These are phyloP conservation scores for Sebastes oblongus DNA, from an alignment of 2,797 vertebrate genomes.

Conservation along the genomic window DNA sequence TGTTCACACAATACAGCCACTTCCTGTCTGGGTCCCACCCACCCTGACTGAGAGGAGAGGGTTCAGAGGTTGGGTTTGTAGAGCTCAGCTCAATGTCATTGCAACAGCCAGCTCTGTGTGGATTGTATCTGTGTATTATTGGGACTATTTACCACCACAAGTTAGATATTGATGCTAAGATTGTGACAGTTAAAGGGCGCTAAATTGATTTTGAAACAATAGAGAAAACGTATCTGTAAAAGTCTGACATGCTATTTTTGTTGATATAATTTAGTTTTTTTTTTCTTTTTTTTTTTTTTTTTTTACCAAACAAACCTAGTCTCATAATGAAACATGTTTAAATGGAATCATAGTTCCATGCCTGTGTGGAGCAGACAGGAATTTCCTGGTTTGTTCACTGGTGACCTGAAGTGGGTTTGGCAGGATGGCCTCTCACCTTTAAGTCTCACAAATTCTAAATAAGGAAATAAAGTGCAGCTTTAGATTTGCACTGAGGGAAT, in stretches of 20 bases:
- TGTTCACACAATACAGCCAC: slow-evolving; percentile 38
- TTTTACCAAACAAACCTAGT: not conserved
- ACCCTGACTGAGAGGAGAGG: not conserved
- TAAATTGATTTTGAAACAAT: not conserved
- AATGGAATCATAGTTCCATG: not conserved
- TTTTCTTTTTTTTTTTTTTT: not conserved
- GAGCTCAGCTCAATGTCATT: not conserved
- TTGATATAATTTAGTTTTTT: not conserved
- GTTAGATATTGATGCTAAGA: not conserved
- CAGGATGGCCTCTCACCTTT: slow-evolving; percentile 3
- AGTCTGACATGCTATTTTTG: not conserved
- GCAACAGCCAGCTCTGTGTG: not conserved
- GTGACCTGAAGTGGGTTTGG: slow-evolving; percentile 33
- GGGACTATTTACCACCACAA: not conserved
- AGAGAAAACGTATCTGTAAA: not conserved
- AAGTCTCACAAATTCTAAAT: slow-evolving; percentile 7
- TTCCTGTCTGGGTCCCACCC: slow-evolving; percentile 37
- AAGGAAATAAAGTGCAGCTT: not conserved
- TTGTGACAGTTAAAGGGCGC: not conserved
- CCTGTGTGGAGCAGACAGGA: slow-evolving; percentile 27
- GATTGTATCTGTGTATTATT: not conserved
- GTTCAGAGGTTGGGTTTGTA: slow-evolving; percentile 13
- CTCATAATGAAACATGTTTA: not conserved
- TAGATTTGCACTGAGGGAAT: not conserved
- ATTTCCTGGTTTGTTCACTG: slow-evolving; percentile 35